These are phyloP conservation scores for Rhinoraja longicauda DNA, from an alignment of 2,797 vertebrate genomes.

Conservation along the genomic window DNA sequence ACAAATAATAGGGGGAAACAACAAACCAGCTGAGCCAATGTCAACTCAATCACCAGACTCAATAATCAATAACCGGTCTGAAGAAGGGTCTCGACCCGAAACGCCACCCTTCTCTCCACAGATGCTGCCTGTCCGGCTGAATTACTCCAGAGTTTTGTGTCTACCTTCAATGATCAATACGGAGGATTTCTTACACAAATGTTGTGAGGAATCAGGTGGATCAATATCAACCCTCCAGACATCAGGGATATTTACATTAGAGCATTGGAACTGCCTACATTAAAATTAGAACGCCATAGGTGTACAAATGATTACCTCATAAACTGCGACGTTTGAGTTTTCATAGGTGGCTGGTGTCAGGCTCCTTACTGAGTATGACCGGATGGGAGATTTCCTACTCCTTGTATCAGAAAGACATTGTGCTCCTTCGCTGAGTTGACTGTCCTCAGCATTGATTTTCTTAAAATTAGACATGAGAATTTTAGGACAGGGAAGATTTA, in stretches of 20 bases:
- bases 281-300: too few species aligned
- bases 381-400: slow-evolving; percentile 49
- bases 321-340: slow-evolving; percentile 68
- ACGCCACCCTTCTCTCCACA: too few species aligned
- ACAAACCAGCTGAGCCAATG: too few species aligned
- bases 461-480: slow-evolving; percentile 41
- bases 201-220: background rate
- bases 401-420: slow-evolving; percentile 45
- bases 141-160: too few species aligned
- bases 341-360: slow-evolving; percentile 63
- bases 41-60: too few species aligned
- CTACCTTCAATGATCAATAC: too few species aligned
- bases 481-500: background rate
- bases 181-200: too few species aligned
- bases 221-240: background rate
- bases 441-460: slow-evolving; percentile 60
- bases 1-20: too few species aligned
- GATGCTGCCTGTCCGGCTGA: too few species aligned
- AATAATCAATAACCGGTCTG: too few species aligned
- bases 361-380: slow-evolving; percentile 47
- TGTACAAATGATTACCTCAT: slow-evolving; percentile 52
- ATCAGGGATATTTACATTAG: background rate
- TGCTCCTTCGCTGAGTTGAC: slow-evolving; percentile 47
- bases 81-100: too few species aligned
- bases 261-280: background rate